Conservation (phyloP, 2,888 invertebrate species). For the Acronicta psi region DNA sequence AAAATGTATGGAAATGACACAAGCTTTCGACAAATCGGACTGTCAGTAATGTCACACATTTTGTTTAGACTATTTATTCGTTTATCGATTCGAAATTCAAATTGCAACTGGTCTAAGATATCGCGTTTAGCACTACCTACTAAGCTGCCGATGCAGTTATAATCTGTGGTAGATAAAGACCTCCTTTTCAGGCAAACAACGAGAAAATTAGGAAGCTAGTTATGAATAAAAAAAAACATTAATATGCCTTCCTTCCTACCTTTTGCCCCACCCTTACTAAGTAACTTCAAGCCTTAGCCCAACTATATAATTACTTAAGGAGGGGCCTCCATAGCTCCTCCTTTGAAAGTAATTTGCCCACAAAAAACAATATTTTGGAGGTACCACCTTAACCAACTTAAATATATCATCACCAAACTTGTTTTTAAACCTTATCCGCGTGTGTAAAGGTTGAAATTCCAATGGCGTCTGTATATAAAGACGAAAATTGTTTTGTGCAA, state of each 20-base stretch:
- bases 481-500: background rate
- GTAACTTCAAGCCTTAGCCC: conserved; percentile 6
- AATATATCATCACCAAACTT: background rate
- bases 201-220: too few relatives aligned
- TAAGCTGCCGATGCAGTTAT: too few relatives aligned
- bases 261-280: conserved; percentile 15
- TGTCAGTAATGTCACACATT: too few relatives aligned
- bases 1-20: too few relatives aligned
- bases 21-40: too few relatives aligned
- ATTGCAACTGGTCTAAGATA: too few relatives aligned
- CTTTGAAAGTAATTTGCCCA: conserved; percentile 38
- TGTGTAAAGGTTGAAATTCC: background rate
- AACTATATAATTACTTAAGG: conserved; percentile 48
- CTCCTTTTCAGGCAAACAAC: too few relatives aligned
- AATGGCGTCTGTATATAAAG: background rate
- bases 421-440: background rate
- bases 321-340: conserved; percentile 43
- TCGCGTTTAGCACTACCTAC: too few relatives aligned
- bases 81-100: too few relatives aligned
- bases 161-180: too few relatives aligned
- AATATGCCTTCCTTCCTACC: conserved; percentile 11
- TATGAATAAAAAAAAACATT: background rate
- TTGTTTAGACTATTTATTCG: too few relatives aligned
- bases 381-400: conserved; percentile 17
- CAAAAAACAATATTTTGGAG: conserved; percentile 55